phyloP scores from a whole-genome alignment of 2,888 invertebrate genomes.

The Elegia similella region DNA sequence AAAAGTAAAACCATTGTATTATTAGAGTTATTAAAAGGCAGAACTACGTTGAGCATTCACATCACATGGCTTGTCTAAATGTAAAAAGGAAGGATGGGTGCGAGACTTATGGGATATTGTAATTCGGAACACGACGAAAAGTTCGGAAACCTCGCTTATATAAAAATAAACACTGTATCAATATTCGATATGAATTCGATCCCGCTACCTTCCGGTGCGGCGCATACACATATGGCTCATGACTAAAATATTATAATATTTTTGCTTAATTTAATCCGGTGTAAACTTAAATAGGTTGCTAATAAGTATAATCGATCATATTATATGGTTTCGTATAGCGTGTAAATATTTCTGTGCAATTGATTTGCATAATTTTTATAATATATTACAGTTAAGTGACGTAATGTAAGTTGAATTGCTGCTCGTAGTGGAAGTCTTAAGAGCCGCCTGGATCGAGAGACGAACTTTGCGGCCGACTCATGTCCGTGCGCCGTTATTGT shows the following conservation, averaged over 20 bases:
- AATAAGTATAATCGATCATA: background rate
- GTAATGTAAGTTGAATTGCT: background rate
- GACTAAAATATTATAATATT: conserved; percentile 46
- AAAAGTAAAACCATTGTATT: too few species aligned
- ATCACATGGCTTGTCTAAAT: background rate
- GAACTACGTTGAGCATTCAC: too few species aligned
- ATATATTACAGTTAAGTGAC: background rate
- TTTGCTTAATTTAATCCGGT: conserved; percentile 59
- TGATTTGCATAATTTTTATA: background rate
- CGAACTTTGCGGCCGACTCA: too few species aligned
- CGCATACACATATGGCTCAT: conserved; percentile 40
- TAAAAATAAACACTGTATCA: conserved; percentile 32
- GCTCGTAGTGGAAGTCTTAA: background rate
- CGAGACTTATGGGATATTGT: conserved; percentile 3
- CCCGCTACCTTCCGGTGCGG: conserved; percentile 65
- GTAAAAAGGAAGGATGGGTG: background rate
- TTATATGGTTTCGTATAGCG: background rate
- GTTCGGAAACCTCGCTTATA: conserved; percentile 43
- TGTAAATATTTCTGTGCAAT: background rate
- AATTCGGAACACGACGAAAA: conserved; percentile 38
- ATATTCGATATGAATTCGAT: conserved; percentile 26
- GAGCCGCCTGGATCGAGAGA: too few species aligned
- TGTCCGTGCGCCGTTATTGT: too few species aligned
- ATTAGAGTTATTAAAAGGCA: too few species aligned
- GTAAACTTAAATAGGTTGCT: conserved; percentile 48